Conservation (phyloP, 30 jellyfish, hydroid and myxozoan genomes). For the Cassiopea andromeda region DNA sequence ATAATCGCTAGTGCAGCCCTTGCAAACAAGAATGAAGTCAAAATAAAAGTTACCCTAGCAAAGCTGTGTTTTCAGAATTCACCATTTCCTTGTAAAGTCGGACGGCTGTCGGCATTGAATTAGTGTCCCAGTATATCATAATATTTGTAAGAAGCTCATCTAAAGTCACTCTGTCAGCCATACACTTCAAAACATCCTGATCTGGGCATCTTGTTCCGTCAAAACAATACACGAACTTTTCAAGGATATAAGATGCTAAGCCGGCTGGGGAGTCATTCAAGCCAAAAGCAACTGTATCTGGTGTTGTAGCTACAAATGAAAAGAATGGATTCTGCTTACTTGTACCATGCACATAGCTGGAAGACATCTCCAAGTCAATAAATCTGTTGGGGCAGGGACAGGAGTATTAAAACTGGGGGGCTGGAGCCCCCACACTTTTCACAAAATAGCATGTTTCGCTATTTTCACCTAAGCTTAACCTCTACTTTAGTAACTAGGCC, state of each 20-base stretch:
- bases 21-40: background rate
- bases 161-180: slow-evolving; percentile 29
- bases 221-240: slow-evolving; percentile 41
- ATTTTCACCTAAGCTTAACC: too few relatives aligned
- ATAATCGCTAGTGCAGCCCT: too few relatives aligned
- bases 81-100: slow-evolving; percentile 58
- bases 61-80: background rate
- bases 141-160: slow-evolving; percentile 70
- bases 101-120: slow-evolving; percentile 63
- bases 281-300: slow-evolving; percentile 71
- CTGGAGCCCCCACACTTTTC: too few relatives aligned
- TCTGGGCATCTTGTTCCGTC: slow-evolving; percentile 19
- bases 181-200: slow-evolving; percentile 21
- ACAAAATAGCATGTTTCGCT: too few relatives aligned
- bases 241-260: slow-evolving; percentile 65
- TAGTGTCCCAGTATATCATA: slow-evolving; percentile 72
- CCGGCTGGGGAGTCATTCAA: slow-evolving; percentile 75
- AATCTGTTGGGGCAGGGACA: too few relatives aligned
- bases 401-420: too few relatives aligned
- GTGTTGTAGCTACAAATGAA: slow-evolving; percentile 52
- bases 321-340: background rate
- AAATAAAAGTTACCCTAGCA: slow-evolving; percentile 12
- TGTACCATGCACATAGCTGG: too few relatives aligned
- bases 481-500: too few relatives aligned
- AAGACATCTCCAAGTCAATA: too few relatives aligned